phyloP scores from a whole-genome alignment of 2,113 vertebrate genomes.

The Brevimyrus niger region DNA sequence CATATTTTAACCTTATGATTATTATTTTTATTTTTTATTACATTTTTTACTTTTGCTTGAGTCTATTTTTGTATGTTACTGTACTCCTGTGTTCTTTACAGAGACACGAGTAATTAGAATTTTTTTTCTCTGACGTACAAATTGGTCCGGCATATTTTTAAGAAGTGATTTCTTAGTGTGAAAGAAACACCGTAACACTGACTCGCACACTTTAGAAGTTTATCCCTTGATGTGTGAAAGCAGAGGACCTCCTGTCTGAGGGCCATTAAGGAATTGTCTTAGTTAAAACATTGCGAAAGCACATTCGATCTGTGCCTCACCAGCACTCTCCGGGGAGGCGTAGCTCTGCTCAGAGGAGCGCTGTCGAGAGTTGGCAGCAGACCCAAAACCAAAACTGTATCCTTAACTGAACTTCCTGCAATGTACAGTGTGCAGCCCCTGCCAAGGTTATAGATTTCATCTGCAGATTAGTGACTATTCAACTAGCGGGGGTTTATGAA shows the following conservation, averaged over 20 bases:
- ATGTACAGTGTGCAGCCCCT: conserved; percentile 49
- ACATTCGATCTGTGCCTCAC: not conserved
- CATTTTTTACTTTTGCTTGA: not conserved
- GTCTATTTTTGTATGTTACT: not conserved
- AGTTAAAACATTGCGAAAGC: conserved; percentile 3
- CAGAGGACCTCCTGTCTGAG: not conserved
- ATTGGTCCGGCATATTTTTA: not conserved
- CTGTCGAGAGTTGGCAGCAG: conserved; percentile 52
- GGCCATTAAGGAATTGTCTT: not conserved
- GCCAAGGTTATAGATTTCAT: conserved; percentile 57
- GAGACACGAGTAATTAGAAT: not conserved
- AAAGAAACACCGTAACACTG: not conserved
- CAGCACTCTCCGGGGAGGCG: not conserved
- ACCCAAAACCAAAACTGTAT: conserved; percentile 63
- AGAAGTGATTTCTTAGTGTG: not conserved
- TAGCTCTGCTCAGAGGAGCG: conserved; percentile 52
- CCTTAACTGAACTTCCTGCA: conserved; percentile 56
- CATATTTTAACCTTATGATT: not conserved
- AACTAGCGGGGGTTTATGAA: not conserved
- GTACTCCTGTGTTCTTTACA: not conserved
- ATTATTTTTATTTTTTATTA: not conserved
- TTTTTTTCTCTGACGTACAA: not conserved
- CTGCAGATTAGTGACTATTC: conserved; percentile 44
- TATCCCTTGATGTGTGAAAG: not conserved
- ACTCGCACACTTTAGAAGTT: not conserved